Base-by-base conservation (phyloP, 2,888 invertebrate species). In the Synergus laeviventris region DNA sequence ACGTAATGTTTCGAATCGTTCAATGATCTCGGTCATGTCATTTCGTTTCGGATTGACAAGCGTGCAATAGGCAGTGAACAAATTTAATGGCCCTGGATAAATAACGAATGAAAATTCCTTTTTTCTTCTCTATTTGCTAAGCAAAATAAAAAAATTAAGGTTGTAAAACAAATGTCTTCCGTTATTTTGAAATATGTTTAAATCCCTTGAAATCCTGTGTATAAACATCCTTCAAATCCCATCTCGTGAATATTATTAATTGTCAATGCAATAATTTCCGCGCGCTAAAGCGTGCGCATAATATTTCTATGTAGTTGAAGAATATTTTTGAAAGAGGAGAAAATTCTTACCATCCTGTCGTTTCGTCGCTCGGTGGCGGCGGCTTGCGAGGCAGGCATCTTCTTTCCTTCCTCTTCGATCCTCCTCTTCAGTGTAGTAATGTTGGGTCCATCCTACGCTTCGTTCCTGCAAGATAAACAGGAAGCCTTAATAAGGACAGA, bases 331-430 rank as follows among this genome's bases (percentile, higher is more conserved):
- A n/a, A n/a, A 39, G 1, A 24, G 49, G 7, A 21, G 3, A 49
- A 70, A 70, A 59, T 79, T 84, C 88, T 84, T 75, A 90, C 89
- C 87, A 86, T 88, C 78, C 87, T 88, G 73, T 90, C 90, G 83
- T 86, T 90, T 85, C 88, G 87, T 86, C 89, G 90, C 86, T 89
- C 90, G 42, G 86, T 84, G 81, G 89, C 88, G 87, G 90, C 88
- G 77, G 87, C 78, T 81, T 90, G 90, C 83, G 90, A 90, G 85
- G 91, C 87, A 79, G 90, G 91, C 91, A 90, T 90, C 82, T 81
- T 83, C 80, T 74, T 84, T 79, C 78, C 78, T 81, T 77, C 79
- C 78, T 79, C 80, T 74, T 70, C 76, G 78, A 56, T 83, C 85
- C 84, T 84, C 84, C 85, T 84, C 86, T 85, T 89, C 87, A 89